Conservation (phyloP, 2,113 vertebrate genomes). For the Cnemophilus loriae region DNA sequence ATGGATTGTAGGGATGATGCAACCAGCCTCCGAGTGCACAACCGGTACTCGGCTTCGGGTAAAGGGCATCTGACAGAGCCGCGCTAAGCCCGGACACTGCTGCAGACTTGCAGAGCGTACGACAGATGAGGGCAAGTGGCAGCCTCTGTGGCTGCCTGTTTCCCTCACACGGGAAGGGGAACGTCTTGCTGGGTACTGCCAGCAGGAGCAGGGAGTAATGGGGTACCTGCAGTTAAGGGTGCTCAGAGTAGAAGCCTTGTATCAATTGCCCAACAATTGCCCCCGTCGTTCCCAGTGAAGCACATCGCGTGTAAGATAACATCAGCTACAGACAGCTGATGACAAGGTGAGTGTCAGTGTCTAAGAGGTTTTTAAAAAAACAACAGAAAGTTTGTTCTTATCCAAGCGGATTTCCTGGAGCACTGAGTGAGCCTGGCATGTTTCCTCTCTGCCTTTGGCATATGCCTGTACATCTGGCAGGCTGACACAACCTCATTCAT, state of each 20-base stretch:
- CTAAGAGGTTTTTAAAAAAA: neutral
- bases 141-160: neutral
- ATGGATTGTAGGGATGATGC: neutral
- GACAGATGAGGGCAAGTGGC: neutral
- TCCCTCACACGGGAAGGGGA: neutral
- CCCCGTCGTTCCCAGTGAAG: neutral
- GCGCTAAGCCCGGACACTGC: neutral
- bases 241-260: neutral
- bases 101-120: neutral
- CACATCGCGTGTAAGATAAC: neutral
- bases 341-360: conserved; percentile 1
- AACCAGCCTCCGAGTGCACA: neutral
- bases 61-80: neutral
- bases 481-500: neutral
- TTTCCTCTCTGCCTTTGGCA: neutral
- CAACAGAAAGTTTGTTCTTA: conserved; percentile 25
- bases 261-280: neutral
- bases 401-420: conserved; percentile 23
- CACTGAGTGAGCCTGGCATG: neutral
- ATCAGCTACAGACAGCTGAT: neutral
- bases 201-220: neutral
- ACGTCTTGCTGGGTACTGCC: neutral
- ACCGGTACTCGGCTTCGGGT: neutral
- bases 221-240: neutral
- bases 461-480: neutral